Evolutionary conservation across 2,888 invertebrate species (phyloP), one percentile per base, ranked within the genome.

Genomic region (Lasioglossum malachurum): DNA sequence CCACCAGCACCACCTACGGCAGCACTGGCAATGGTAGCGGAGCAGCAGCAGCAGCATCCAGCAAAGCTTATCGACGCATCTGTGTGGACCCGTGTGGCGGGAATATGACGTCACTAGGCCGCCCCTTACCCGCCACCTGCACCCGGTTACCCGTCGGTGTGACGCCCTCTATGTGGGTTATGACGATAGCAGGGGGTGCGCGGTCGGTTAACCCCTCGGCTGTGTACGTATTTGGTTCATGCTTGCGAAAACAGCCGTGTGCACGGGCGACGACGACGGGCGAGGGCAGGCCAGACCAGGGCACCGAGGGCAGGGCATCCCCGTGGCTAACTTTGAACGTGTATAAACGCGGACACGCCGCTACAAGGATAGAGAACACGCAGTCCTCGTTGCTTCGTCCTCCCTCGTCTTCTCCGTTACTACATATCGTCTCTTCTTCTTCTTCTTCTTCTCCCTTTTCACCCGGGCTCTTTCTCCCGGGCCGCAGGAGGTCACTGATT

Each of bases 81-180:
- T 88, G 88, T 88, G 87, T 88, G 80, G 73, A 74, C n/a, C 81
- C 78, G 87, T 84, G 89, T 84, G 89, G 82, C 69, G 83, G 49
- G 86, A 88, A 88, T 89, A 81, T 93, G 93, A 93, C 93, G 93
- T 93, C 93, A 92, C 91, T 90, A 57, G 75, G 57, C 83, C 23
- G 38, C 71, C 72, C 86, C 82, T 75, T 23, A 14, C 49, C 72
- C 71, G 38, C 38, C 83, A 41, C 64, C 44, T 23, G 72, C 31
- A 19, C 49, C 69, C 84, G 27, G 73, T 46, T 72, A n/a, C 71
- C 44, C 78, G 87, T 80, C 93, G 92, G 94, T 94, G 93, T 94
- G 94, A 94, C 92, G 93, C 92, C 94, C 94, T 93, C 93, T 93
- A 94, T 94, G 93, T 94, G 94, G 94, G 94, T 94, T 94, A 94